Evolutionary conservation across 2,888 invertebrate genomes (phyloP), one percentile per base, ranked within the genome.

Genomic region (Pristionchus japonicus): DNA sequence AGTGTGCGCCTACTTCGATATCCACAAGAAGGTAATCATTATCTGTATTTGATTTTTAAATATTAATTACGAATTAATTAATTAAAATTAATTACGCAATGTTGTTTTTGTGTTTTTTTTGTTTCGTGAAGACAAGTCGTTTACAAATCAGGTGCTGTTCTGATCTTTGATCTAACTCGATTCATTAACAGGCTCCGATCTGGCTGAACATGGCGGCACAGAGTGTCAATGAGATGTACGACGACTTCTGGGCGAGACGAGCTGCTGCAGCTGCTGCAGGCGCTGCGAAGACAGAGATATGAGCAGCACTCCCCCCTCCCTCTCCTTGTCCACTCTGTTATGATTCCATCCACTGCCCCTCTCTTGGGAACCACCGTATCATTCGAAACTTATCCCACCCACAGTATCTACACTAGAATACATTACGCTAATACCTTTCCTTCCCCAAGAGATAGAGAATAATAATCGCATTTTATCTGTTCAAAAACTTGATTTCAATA

Each of bases 141-240:
- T n/a, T n/a, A n/a, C n/a, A n/a, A n/a, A n/a, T n/a, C n/a, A n/a
- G n/a, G n/a, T n/a, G n/a, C n/a, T n/a, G n/a, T n/a, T n/a, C n/a
- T n/a, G n/a, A n/a, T n/a, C n/a, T n/a, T n/a, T n/a, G n/a, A n/a
- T n/a, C n/a, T n/a, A n/a, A n/a, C n/a, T n/a, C n/a, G n/a, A n/a
- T n/a, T n/a, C n/a, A n/a, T n/a, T n/a, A n/a, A n/a, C 77, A 77
- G 77, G 77, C 77, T 23, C 77, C 77, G 9, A 40, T 77, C 43
- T 77, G 77, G 77, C 11, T 77, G 77, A 47, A 43, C 1, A 43
- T 47, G 77, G 77, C 77, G n/a, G 77, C 77, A 34, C 7, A 77
- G 77, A 77, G 43, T 11, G 27, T 77, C 77, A 77, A 43, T 23
- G 77, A 47, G n/a, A 43, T 43, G n/a, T 77, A 77, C 77, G 77